phyloP scores from a whole-genome alignment of 2,888 invertebrate species.

The Corbicula japonica region DNA sequence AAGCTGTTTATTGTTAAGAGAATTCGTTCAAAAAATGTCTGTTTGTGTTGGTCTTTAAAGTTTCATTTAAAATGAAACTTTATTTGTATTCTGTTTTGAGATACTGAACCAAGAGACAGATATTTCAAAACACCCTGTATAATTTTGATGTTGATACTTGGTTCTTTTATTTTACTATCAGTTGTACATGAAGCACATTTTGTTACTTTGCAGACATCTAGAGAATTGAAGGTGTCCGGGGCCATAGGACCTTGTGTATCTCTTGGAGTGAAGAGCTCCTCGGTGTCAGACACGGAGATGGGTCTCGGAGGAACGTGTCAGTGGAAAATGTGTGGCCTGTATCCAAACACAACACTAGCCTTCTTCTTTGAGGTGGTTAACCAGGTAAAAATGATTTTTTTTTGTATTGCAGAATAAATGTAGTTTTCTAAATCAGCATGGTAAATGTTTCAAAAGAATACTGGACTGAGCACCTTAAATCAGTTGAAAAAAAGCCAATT shows the following conservation, averaged over 20 bases:
- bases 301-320: conserved; percentile 99
- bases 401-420: no score
- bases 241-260: conserved; percentile 99
- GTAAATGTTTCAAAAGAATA: no score
- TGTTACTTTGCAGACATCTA: conserved; percentile 92
- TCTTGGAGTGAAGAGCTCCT: conserved; percentile 95
- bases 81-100: no score
- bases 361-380: conserved; percentile 96
- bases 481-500: no score
- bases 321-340: conserved; percentile 99
- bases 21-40: background rate
- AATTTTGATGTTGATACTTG: no score
- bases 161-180: background rate
- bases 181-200: no score
- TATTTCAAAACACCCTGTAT: no score
- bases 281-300: conserved; percentile 98
- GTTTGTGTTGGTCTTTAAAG: background rate
- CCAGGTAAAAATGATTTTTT: no score
- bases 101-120: no score
- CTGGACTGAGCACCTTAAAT: no score
- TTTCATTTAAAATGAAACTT: background rate
- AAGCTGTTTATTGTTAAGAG: no score
- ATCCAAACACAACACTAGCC: conserved; percentile 96
- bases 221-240: conserved; percentile 97
- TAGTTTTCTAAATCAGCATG: no score